Base-by-base conservation (phyloP, 2,888 invertebrate species). In the Philonicus albiceps region DNA sequence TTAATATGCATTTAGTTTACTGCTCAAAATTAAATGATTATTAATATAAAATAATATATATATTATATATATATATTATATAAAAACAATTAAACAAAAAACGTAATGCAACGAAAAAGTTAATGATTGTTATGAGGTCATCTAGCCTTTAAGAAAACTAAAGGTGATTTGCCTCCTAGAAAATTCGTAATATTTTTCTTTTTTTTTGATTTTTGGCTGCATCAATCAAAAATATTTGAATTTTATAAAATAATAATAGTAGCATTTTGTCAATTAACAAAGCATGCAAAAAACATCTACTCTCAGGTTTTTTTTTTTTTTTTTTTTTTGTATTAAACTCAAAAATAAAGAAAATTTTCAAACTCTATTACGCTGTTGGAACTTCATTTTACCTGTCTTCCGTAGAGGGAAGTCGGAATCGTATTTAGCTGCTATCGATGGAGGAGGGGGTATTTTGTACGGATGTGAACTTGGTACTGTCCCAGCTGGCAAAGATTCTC, bases 321-420 rank as follows among this genome's bases (percentile, higher is more conserved):
- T n/a, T n/a, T n/a, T n/a, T n/a, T n/a, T n/a, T n/a, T n/a, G n/a
- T n/a, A n/a, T n/a, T 64, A 64, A 64, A 64, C 64, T 64, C 19
- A 64, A 64, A 64, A 22, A 3, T 13, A 43, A 43, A 43, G 16
- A 64, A 27, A 64, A 64, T 8, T 64, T 16, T 64, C 64, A 64
- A 64, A 64, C 64, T 64, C 64, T 53, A 49, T 81, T 53, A 55
- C 30, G 19, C 4, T 13, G 31, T 34, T 83, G 13, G 22, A 83
- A 83, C 31, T 64, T 83, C 31, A 55, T 64, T 94, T 92, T 93
- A 98, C 98, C 98, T 93, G 98, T 98, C 94, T 98, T 98, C 90
- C 98, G 93, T 74, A 98, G 94, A 83, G 98, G 98, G 93, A 97
- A 98, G 94, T 98, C 98, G 88, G 93, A 91, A 89, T 93, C 93